phyloP scores from a whole-genome alignment of 1,140 invertebrate species.

The Macrosteles quadrilineatus region DNA sequence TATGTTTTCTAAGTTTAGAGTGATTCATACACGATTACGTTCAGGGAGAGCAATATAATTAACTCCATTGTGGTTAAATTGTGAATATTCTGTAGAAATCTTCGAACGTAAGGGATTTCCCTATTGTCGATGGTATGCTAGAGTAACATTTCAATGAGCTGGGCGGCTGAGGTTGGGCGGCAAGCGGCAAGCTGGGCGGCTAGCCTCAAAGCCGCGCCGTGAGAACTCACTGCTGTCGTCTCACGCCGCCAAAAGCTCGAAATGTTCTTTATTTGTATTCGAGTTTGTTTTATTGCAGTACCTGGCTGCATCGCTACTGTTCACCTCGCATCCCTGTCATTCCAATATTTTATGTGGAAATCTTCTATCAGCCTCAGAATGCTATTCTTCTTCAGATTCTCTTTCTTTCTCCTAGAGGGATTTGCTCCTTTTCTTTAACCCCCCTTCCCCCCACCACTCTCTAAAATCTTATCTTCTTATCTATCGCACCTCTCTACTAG shows the following conservation, averaged over 20 bases:
- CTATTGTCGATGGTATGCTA: no score
- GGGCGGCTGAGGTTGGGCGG: not conserved
- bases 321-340: slow-evolving; percentile 23
- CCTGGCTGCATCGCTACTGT: slow-evolving; percentile 1
- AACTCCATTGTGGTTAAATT: no score
- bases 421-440: not conserved
- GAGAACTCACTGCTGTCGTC: not conserved
- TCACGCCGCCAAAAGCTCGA: slow-evolving; percentile 15
- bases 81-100: no score
- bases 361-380: slow-evolving; percentile 21
- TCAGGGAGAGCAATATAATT: no score
- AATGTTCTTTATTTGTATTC: slow-evolving; percentile 15
- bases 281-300: slow-evolving; percentile 25
- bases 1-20: no score
- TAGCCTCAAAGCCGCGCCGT: not conserved
- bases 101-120: no score
- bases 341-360: slow-evolving; percentile 26
- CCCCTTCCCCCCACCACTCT: not conserved
- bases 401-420: not conserved
- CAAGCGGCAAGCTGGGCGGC: not conserved
- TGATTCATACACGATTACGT: no score
- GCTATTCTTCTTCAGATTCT: slow-evolving; percentile 15
- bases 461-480: slow-evolving; percentile 1
- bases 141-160: not conserved
- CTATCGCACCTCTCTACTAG: not conserved